Evolutionary conservation across 2,113 vertebrate species (phyloP).

Genomic region (Corythornis cristatus): DNA sequence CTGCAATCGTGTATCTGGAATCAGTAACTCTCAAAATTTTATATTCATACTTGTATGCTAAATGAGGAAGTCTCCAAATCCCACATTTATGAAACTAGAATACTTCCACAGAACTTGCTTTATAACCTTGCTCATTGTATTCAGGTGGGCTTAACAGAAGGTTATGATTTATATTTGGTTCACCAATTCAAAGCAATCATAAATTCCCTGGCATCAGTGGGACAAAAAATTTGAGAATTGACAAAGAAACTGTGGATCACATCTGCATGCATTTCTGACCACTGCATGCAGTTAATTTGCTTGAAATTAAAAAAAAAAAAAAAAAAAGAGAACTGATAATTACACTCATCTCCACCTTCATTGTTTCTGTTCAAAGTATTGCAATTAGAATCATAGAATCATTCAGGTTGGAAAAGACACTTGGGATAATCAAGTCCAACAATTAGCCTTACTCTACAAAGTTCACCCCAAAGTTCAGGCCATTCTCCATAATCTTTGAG

Average conservation of each 20-base stretch:
- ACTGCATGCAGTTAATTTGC: neutral
- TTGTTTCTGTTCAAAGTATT: neutral
- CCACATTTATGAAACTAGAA: neutral
- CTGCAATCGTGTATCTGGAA: neutral
- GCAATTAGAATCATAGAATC: neutral
- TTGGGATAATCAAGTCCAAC: too few species aligned
- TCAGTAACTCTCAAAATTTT: neutral
- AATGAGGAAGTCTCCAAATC: neutral
- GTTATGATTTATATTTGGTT: neutral
- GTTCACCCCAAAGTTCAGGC: too few species aligned
- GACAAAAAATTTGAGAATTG: neutral
- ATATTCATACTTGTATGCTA: neutral
- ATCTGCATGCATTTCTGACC: neutral
- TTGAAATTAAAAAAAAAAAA: neutral
- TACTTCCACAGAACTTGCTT: neutral
- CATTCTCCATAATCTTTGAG: too few species aligned
- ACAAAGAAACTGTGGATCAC: rapidly evolving
- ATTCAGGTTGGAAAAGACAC: too few species aligned
- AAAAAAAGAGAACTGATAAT: neutral
- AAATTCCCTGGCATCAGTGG: neutral
- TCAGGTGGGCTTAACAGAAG: neutral
- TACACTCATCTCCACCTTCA: neutral
- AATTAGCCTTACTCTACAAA: too few species aligned
- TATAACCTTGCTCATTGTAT: neutral
- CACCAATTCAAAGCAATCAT: neutral